Evolutionary conservation across 2,888 invertebrate genomes (phyloP), one percentile per base, ranked within the genome.

Genomic region (Nomada ruficornis): DNA sequence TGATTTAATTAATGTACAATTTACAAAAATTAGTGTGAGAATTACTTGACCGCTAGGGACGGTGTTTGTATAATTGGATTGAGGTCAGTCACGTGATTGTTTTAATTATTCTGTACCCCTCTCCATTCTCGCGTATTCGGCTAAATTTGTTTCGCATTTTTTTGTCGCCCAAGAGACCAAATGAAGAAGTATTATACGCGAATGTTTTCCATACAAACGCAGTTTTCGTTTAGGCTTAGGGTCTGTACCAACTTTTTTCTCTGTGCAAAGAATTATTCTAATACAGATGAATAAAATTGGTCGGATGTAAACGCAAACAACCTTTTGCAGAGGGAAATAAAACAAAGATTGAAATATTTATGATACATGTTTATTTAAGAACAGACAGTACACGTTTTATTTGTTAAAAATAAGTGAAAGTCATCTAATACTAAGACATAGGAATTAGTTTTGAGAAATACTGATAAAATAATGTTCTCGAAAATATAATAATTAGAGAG

Each of bases 21-120:
- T 90, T 77, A 85, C 80, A 79, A 77, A 86, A 89, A 91, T 91
- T 88, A 86, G 79, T 90, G 91, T 91, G 91, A 87, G 91, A 91
- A 90, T 71, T 81, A 83, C 74, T 74, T 83, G 74, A 70, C 72
- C 71, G 75, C 68, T 64, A 81, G 80, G 67, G 23, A 64, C 62
- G 62, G 68, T 64, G 68, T 76, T 82, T 82, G 80, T 82, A 73
- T 84, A 84, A 85, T 85, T 82, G 76, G 54, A 84, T 84, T 82
- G 82, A 85, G 82, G 85, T 82, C 84, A 84, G 77, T 77, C 79
- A 73, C 77, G 80, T 77, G 80, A 59, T 60, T 55, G 55, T 76
- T 52, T 80, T 83, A 83, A 80, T 72, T 82, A 74, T 82, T 82
- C 69, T 59, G 77, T 62, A 67, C 63, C 36, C 13, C 18, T 20